These are phyloP conservation scores for Sebastes goodei DNA, from an alignment of 2,797 vertebrate genomes.

Conservation along the genomic window DNA sequence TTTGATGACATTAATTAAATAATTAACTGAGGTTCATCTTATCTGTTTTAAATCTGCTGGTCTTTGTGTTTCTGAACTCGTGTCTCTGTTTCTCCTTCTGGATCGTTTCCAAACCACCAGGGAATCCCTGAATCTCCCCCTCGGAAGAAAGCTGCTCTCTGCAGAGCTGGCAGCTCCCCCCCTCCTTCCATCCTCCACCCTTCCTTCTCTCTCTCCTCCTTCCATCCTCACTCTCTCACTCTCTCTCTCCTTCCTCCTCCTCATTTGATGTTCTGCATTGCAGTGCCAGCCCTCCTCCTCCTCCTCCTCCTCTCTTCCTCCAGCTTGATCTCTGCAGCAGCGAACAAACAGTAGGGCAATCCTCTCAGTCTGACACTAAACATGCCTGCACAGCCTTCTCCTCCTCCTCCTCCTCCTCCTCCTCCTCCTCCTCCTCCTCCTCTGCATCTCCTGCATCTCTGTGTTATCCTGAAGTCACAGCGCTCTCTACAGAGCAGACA, in stretches of 20 bases:
- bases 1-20: background rate
- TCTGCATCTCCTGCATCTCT: background rate
- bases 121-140: constrained; percentile 41
- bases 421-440: background rate
- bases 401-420: background rate
- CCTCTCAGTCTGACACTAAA: constrained; percentile 18
- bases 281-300: constrained; percentile 21
- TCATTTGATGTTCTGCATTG: constrained; percentile 59
- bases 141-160: constrained; percentile 8
- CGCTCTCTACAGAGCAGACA: constrained; percentile 39
- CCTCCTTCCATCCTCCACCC: background rate
- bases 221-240: background rate
- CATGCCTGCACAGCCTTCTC: constrained; percentile 1
- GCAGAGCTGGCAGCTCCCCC: constrained; percentile 16
- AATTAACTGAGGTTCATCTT: background rate
- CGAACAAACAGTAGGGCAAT: constrained; percentile 25
- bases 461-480: constrained; percentile 20
- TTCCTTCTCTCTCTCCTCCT: background rate
- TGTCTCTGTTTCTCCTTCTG: constrained; percentile 2
- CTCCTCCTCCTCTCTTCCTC: background rate
- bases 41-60: background rate
- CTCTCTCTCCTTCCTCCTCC: background rate
- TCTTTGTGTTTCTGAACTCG: background rate
- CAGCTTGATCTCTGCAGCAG: constrained; percentile 51
- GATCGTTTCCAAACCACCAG: constrained; percentile 32